Percentiles rank a stretch among this genome's conserved stretches.
phyloP scores from a whole-genome alignment of 2,797 vertebrate species.

The Catharus ustulatus region DNA sequence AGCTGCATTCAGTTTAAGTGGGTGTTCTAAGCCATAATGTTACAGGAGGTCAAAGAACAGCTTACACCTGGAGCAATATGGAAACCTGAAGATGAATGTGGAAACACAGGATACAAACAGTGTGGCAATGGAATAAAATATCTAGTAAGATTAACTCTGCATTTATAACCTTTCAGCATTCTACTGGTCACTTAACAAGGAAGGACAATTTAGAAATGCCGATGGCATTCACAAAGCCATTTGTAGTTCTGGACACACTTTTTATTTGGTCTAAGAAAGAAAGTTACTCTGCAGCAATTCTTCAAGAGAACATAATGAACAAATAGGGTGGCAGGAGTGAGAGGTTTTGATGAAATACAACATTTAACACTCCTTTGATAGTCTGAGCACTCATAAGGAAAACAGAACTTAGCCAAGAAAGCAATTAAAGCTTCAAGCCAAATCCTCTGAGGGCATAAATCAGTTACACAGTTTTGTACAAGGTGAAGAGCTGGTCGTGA shows the following conservation, averaged over 20 bases:
- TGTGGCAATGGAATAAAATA: background rate
- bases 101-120: background rate
- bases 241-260: background rate
- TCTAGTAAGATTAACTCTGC: background rate
- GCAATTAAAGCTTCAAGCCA: constrained; percentile 24
- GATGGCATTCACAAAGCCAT: background rate
- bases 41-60: background rate
- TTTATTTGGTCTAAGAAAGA: background rate
- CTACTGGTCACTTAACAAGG: background rate
- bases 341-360: constrained; percentile 4
- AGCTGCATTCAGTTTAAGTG: background rate
- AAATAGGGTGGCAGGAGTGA: background rate
- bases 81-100: background rate
- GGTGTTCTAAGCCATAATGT: background rate
- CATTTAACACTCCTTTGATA: constrained; percentile 2
- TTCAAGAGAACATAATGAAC: background rate
- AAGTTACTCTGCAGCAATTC: background rate
- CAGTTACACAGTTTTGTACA: background rate
- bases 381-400: background rate
- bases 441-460: constrained; percentile 19
- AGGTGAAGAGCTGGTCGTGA: constrained; percentile 8
- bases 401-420: constrained; percentile 30
- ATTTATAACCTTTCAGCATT: background rate
- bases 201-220: background rate
- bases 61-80: background rate